Conservation (phyloP, 2,797 vertebrate genomes). For the Pangasius djambal region DNA sequence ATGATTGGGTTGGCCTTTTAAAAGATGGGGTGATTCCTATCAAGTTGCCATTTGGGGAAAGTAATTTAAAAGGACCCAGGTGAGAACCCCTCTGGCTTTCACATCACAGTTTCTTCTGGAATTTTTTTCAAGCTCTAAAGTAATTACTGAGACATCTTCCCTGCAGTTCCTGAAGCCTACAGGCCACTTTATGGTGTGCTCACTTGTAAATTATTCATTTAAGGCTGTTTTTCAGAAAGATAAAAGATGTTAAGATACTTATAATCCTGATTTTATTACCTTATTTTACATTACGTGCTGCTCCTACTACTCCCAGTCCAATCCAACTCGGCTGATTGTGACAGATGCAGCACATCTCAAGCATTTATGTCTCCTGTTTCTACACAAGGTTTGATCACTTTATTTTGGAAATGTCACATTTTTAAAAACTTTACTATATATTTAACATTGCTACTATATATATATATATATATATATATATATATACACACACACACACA, state of each 20-base stretch:
- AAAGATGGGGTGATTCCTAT: slow-evolving; percentile 45
- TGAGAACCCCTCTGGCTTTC: slow-evolving; percentile 1
- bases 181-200: not conserved
- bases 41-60: slow-evolving; percentile 32
- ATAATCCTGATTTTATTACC: not conserved
- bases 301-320: not conserved
- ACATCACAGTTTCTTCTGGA: slow-evolving; percentile 25
- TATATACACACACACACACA: too few species aligned
- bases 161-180: not conserved
- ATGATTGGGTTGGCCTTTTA: slow-evolving; percentile 46
- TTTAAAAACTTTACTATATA: not conserved
- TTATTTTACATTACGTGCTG: not conserved
- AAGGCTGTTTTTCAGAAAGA: not conserved
- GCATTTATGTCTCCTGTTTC: not conserved
- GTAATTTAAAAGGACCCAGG: slow-evolving; percentile 31
- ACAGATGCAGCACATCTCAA: not conserved
- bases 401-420: not conserved
- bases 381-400: too few species aligned
- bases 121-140: slow-evolving; percentile 15
- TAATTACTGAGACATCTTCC: slow-evolving; percentile 8
- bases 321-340: not conserved
- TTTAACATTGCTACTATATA: not conserved
- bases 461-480: too few species aligned
- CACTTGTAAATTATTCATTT: not conserved
- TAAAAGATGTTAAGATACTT: not conserved